Percentiles rank a stretch among this genome's conserved stretches.
Evolutionary conservation across 2,888 invertebrate species (phyloP).

Genomic region (Lithophane semibrunnea): DNA sequence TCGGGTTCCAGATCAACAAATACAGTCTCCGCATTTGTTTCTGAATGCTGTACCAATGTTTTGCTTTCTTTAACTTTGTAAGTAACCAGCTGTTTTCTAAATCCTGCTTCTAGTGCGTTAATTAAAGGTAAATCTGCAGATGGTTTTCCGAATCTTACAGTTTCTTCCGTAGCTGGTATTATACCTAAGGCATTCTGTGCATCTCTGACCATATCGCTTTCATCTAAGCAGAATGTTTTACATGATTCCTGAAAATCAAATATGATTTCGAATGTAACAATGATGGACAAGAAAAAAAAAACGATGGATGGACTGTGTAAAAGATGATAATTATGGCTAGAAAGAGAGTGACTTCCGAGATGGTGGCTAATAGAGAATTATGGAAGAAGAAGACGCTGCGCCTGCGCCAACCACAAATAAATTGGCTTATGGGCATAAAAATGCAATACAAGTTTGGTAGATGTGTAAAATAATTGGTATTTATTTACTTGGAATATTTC

Average conservation of each 20-base stretch:
- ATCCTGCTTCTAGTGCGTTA: constrained; percentile 78
- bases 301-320: not conserved
- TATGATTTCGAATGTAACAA: not conserved
- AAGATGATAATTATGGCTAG: not conserved
- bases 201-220: constrained; percentile 95
- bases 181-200: constrained; percentile 94
- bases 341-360: not conserved
- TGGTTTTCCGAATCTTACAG: constrained; percentile 92
- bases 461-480: not conserved
- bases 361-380: too few relatives aligned
- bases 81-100: constrained; percentile 85
- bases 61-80: constrained; percentile 90
- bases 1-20: constrained; percentile 90
- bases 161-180: constrained; percentile 93
- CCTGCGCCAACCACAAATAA: too few relatives aligned
- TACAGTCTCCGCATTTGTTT: constrained; percentile 89
- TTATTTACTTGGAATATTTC: constrained; percentile 95
- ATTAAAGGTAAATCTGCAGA: constrained; percentile 75
- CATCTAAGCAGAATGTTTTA: constrained; percentile 97
- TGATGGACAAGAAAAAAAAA: not conserved
- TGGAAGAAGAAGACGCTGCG: not conserved
- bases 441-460: not conserved
- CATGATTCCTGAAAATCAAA: constrained; percentile 93
- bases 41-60: constrained; percentile 90
- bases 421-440: not conserved